These are phyloP conservation scores for Petrocephalus zakoni DNA, from an alignment of 2,113 vertebrate genomes.

Conservation along the genomic window DNA sequence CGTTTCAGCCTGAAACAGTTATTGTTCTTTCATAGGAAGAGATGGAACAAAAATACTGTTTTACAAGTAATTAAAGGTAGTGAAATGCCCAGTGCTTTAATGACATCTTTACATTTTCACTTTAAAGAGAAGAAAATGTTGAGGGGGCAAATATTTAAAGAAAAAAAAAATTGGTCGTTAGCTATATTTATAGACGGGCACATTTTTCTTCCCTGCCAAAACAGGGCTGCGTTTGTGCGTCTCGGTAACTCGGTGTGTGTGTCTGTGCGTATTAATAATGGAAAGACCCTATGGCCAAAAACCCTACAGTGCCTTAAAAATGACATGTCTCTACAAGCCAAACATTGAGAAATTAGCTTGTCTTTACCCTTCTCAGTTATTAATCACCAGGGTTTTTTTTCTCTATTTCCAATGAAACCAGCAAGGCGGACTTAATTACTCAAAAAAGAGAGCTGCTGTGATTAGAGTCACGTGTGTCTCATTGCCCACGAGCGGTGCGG, in stretches of 20 bases:
- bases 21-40: neutral
- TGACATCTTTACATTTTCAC: neutral
- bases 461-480: conserved; percentile 62
- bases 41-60: neutral
- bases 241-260: neutral
- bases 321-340: conserved; percentile 41
- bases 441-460: conserved; percentile 50
- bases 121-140: neutral
- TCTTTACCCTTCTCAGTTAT: conserved; percentile 49
- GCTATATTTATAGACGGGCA: neutral
- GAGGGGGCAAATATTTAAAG: neutral
- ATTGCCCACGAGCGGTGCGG: conserved; percentile 48
- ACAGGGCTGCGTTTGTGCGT: neutral
- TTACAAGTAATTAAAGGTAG: neutral
- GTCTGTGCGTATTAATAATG: neutral
- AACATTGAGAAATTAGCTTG: conserved; percentile 47
- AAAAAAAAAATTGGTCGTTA: neutral
- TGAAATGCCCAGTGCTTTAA: neutral
- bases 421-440: conserved; percentile 58
- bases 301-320: conserved; percentile 28
- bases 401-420: conserved; percentile 51
- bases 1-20: neutral
- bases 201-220: neutral
- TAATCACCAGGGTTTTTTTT: conserved; percentile 61
- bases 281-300: conserved; percentile 18